Evolutionary conservation across 2,888 invertebrate species (phyloP).

Genomic region (Melieria omissa): DNA sequence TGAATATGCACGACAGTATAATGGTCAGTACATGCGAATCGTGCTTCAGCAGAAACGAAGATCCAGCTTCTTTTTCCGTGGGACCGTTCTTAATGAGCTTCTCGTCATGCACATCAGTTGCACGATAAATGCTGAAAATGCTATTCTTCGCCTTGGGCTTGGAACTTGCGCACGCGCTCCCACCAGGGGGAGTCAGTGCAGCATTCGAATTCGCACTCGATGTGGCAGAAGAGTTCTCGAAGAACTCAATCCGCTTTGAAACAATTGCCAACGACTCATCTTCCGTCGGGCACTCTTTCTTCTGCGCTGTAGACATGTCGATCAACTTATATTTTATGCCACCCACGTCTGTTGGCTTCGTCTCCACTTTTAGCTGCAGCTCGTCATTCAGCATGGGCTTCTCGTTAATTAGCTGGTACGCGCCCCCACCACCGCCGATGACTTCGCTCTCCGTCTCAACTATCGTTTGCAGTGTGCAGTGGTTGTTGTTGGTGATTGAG

Average conservation of each 20-base stretch:
- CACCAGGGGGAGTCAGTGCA: background rate
- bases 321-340: slow-evolving; percentile 46
- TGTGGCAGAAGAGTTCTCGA: slow-evolving; percentile 51
- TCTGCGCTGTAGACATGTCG: slow-evolving; percentile 37
- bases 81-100: slow-evolving; percentile 35
- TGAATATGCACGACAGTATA: slow-evolving; percentile 68
- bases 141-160: slow-evolving; percentile 34
- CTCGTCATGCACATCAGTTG: slow-evolving; percentile 43
- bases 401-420: slow-evolving; percentile 62
- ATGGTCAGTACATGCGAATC: slow-evolving; percentile 68
- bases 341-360: background rate
- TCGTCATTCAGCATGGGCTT: slow-evolving; percentile 49
- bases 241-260: slow-evolving; percentile 66
- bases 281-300: slow-evolving; percentile 15
- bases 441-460: slow-evolving; percentile 62
- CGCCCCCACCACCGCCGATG: slow-evolving; percentile 46
- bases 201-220: background rate
- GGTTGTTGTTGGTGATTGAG: slow-evolving; percentile 42
- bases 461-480: slow-evolving; percentile 58
- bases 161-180: background rate
- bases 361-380: slow-evolving; percentile 31
- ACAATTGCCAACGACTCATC: slow-evolving; percentile 43
- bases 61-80: slow-evolving; percentile 49
- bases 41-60: slow-evolving; percentile 54
- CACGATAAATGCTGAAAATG: slow-evolving; percentile 60